Conservation (phyloP, 2,888 invertebrate species). For the Drosophila nr. medialis region DNA sequence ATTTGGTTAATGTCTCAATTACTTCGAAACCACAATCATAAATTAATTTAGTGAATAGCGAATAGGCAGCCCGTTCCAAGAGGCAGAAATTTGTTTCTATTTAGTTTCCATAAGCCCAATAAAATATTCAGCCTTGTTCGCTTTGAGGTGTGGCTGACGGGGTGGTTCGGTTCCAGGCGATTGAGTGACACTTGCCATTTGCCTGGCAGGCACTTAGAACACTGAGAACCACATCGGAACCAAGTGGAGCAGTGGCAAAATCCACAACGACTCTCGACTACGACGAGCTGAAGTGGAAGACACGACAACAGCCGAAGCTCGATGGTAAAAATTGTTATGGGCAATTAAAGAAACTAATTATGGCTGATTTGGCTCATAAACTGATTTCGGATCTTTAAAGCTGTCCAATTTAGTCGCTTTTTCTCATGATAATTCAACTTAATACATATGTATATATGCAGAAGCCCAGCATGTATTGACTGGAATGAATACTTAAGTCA, state of each 20-base stretch:
- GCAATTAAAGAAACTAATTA: not conserved
- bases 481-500: not conserved
- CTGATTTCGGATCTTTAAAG: not conserved
- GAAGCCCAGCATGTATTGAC: too few relatives aligned
- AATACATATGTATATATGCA: not conserved
- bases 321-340: slow-evolving; percentile 2
- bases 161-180: slow-evolving; percentile 1
- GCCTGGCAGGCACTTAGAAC: slow-evolving; percentile 4
- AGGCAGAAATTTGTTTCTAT: slow-evolving; percentile 61
- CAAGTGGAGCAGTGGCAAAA: not conserved
- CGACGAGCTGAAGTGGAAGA: not conserved
- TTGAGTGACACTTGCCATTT: slow-evolving; percentile 26
- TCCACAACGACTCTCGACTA: not conserved
- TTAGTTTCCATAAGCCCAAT: slow-evolving; percentile 47
- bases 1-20: slow-evolving; percentile 75
- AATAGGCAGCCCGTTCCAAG: slow-evolving; percentile 17
- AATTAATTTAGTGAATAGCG: slow-evolving; percentile 25
- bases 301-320: not conserved
- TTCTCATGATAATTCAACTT: not conserved
- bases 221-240: not conserved
- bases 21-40: slow-evolving; percentile 58
- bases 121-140: slow-evolving; percentile 13
- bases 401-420: not conserved
- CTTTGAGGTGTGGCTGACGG: not conserved
- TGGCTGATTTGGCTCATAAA: not conserved